Evolutionary conservation across 2,797 vertebrate genomes (phyloP), one percentile per base, ranked within the genome.

Genomic region (Onychomys leucogaster): DNA sequence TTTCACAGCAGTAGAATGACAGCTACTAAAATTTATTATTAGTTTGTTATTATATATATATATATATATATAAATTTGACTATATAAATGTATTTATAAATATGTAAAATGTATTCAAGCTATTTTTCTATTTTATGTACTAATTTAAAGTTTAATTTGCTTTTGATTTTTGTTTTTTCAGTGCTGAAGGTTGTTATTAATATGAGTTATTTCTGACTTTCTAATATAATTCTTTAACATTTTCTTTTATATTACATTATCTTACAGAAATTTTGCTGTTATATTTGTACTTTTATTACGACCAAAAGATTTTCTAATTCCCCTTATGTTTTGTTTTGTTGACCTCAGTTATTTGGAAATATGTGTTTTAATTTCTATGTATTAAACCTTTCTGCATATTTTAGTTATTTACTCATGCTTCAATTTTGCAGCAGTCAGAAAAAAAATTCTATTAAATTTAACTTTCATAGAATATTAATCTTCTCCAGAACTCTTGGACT

Each of bases 111-210:
- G 3, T 55, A 75, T 23, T 41, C 43, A 55, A 83, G 9, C 3
- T 5, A 27, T 81, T 61, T 76, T 94, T 55, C 14, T 1, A 67
- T 78, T 65, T 89, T 6, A 55, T 52, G 13, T 43, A 73, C 34
- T 61, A 84, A 71, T 41, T 84, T 76, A 69, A 43, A 91, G 23
- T 78, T 95, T 89, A 73, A 76, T n/a, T 78, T 93, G 16, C 19
- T 69, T 29, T 55, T 81, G 46, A 12, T 59, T 76, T 91, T 91
- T 57, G 55, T 82, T 81, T 89, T 93, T 29, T 76, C 77, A 87
- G 14, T 69, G 21, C 76, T 14, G 34, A 92, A 41, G 7, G 12
- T 80, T n/a, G 1, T 69, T 76, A 25, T 41, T 95, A 46, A 93
- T 82, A 23, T 83, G 6, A 87, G 21, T 63, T 0, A 7, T 65